Evolutionary conservation across 2,797 vertebrate species (phyloP).

Genomic region (Macroramphosus scolopax): DNA sequence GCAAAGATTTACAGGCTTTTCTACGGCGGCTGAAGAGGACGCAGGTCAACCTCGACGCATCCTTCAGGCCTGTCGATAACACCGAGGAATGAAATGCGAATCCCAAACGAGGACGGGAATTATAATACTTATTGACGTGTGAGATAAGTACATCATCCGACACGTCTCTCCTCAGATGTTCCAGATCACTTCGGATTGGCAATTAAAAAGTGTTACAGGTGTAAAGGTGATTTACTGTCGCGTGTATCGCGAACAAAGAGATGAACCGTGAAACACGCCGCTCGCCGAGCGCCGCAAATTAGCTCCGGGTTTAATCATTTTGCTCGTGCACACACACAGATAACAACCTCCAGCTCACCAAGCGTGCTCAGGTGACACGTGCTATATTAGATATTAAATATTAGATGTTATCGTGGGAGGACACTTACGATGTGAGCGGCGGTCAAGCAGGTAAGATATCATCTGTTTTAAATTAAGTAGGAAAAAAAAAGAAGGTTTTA

Average conservation of each 20-base stretch:
- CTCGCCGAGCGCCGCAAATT: conserved; percentile 55
- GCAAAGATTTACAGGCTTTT: neutral
- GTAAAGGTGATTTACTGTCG: conserved; percentile 47
- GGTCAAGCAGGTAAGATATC: conserved; percentile 15
- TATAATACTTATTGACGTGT: neutral
- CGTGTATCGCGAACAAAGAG: conserved; percentile 51
- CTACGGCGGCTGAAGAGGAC: no score
- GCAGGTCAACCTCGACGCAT: no score
- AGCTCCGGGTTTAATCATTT: conserved; percentile 55
- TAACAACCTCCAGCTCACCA: conserved; percentile 29
- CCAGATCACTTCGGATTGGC: conserved; percentile 25
- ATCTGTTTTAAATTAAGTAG: conserved; percentile 32
- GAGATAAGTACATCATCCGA: neutral
- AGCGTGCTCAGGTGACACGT: conserved; percentile 17
- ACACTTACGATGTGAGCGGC: neutral
- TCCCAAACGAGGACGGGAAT: no score
- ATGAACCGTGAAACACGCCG: conserved; percentile 62
- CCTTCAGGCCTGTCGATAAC: no score
- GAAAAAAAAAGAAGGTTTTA: conserved; percentile 26
- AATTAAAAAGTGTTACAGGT: conserved; percentile 34
- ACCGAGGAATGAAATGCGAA: no score
- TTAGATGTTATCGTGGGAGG: conserved; percentile 17
- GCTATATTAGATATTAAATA: conserved; percentile 21
- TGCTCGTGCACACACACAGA: conserved; percentile 49
- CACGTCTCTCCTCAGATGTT: conserved; percentile 1